phyloP scores from a whole-genome alignment of 2,797 vertebrate species.

The Hemitrygon akajei region DNA sequence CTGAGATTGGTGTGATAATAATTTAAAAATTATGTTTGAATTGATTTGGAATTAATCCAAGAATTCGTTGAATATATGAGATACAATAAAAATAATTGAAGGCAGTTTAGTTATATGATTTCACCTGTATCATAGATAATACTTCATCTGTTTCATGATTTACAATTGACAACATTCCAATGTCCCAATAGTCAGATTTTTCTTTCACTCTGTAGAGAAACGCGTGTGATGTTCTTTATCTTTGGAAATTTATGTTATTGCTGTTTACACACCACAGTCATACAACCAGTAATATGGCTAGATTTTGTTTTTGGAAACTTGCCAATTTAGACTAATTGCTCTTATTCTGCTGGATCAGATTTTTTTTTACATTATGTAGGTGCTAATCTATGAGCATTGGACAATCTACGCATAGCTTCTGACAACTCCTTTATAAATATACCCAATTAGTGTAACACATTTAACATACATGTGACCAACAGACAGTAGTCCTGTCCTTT shows the following conservation, averaged over 20 bases:
- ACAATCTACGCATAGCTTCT: not conserved
- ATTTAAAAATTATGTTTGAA: not conserved
- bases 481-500: not conserved
- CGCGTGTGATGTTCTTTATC: not conserved
- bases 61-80: not conserved
- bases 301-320: not conserved
- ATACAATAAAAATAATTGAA: not conserved
- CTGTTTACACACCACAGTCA: not conserved
- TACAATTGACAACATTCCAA: not conserved
- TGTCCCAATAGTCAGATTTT: not conserved
- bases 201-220: not conserved
- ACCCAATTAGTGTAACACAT: constrained; percentile 9
- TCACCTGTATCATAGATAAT: not conserved
- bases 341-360: not conserved
- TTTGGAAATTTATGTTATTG: not conserved
- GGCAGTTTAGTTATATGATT: not conserved
- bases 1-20: no score
- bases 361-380: not conserved
- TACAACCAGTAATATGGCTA: not conserved
- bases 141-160: not conserved
- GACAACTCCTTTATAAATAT: not conserved
- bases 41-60: not conserved
- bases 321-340: not conserved
- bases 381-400: not conserved
- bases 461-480: not conserved